Evolutionary conservation across 1,140 invertebrate species (phyloP).

Genomic region (Pseudomyrmex sp.): DNA sequence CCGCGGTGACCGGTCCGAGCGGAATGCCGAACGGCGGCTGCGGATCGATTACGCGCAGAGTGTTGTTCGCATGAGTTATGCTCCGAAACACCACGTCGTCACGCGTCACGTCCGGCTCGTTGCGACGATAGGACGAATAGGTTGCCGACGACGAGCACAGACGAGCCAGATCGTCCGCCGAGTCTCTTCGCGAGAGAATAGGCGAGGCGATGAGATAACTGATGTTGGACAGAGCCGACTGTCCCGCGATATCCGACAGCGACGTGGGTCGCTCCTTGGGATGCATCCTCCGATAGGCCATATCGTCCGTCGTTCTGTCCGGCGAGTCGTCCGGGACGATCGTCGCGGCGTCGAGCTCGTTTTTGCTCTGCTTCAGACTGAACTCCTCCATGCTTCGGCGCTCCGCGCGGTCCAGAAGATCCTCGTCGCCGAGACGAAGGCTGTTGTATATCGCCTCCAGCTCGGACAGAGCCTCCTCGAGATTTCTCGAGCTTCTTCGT

Average conservation of each 20-base stretch:
- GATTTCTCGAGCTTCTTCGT: constrained; percentile 89
- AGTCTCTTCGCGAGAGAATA: constrained; percentile 80
- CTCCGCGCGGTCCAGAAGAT: constrained; percentile 91
- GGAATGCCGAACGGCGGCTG: constrained; percentile 96
- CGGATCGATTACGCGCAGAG: constrained; percentile 87
- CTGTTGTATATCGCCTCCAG: constrained; percentile 96
- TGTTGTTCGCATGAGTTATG: constrained; percentile 91
- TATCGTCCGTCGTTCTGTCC: constrained; percentile 91
- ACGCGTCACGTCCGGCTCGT: constrained; percentile 92
- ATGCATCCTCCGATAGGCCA: constrained; percentile 91
- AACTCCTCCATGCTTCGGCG: constrained; percentile 88
- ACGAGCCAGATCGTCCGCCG: constrained; percentile 69
- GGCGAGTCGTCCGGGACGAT: constrained; percentile 78
- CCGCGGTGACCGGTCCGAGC: constrained; percentile 90
- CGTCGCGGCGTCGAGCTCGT: background rate
- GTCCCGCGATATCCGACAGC: constrained; percentile 83
- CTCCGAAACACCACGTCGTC: constrained; percentile 94
- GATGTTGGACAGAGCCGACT: constrained; percentile 87
- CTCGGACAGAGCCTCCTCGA: constrained; percentile 94
- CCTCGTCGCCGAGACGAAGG: constrained; percentile 92
- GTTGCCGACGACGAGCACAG: constrained; percentile 42
- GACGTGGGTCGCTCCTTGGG: constrained; percentile 85
- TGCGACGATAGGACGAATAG: constrained; percentile 74
- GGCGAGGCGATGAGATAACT: constrained; percentile 92
- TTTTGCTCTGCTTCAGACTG: constrained; percentile 63